Conservation (phyloP, 2,113 vertebrate species). For the Hippopotamus amphibius region DNA sequence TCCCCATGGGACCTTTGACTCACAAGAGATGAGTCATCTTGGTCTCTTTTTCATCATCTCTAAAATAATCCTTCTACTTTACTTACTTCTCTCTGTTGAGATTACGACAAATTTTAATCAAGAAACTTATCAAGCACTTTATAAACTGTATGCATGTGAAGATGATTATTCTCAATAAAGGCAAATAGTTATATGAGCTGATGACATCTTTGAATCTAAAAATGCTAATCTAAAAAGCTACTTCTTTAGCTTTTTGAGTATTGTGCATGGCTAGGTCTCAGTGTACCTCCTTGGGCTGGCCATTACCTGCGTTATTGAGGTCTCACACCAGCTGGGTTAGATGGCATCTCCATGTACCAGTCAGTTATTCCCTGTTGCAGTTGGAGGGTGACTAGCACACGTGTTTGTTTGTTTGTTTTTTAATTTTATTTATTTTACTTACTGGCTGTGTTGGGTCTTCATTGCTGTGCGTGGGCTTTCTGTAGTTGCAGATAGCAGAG, state of each 20-base stretch:
- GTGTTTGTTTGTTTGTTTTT: too few species aligned
- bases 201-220: conserved; percentile 34
- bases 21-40: conserved; percentile 55
- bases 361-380: neutral
- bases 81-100: neutral
- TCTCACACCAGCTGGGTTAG: neutral
- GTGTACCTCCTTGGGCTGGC: neutral
- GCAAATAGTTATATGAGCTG: neutral
- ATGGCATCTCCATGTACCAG: neutral
- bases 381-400: neutral
- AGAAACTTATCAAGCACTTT: conserved; percentile 54
- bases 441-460: too few species aligned
- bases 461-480: too few species aligned
- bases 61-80: conserved; percentile 45
- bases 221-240: neutral
- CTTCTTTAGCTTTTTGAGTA: neutral
- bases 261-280: neutral
- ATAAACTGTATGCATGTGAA: conserved; percentile 39
- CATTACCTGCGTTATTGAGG: neutral
- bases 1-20: neutral
- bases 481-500: too few species aligned
- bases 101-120: conserved; percentile 40
- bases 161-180: conserved; percentile 56
- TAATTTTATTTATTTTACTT: too few species aligned
- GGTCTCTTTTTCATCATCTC: conserved; percentile 55